Evolutionary conservation across 2,888 invertebrate species (phyloP), one percentile per base, ranked within the genome.

Genomic region (Leucoma salicis): DNA sequence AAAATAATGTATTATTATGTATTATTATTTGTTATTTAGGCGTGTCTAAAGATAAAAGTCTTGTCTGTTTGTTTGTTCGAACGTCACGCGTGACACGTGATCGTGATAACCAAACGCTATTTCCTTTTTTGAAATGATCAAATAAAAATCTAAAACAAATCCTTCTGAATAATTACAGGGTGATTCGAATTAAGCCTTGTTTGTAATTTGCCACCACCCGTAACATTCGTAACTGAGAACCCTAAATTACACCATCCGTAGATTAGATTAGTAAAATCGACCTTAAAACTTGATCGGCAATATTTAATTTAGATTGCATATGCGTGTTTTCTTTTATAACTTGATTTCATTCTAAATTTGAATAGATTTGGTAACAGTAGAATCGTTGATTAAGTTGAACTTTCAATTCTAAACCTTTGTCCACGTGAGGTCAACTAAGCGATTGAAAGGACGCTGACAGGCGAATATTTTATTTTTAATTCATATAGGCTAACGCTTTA

Each of bases 141-240:
- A n/a, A n/a, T n/a, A n/a, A n/a, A n/a, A n/a, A n/a, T n/a, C n/a
- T n/a, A n/a, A n/a, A n/a, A n/a, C n/a, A n/a, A n/a, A n/a, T n/a
- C n/a, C n/a, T n/a, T n/a, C n/a, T n/a, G n/a, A n/a, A n/a, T n/a
- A n/a, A 27, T n/a, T 42, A 39, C 14, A 32, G 35, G 8, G 15
- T 35, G 34, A 32, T 60, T 46, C 25, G 46, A 58, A 58, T 57
- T 48, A 60, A 46, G 33, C 33, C 32, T 13, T 35, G 12, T 40
- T 53, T 57, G 48, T 56, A 36, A 39, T 44, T 37, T 39, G 15
- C 49, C 39, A 42, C 28, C 12, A 42, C 8, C 32, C 57, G 47
- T 36, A 48, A 37, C 24, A 34, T 29, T 15, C 31, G 14, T 12
- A 15, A 33, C 6, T 28, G 14, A 2, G 13, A 13, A 29, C 12